phyloP scores from a whole-genome alignment of 2,113 vertebrate species.

The Bujurquina vittata region DNA sequence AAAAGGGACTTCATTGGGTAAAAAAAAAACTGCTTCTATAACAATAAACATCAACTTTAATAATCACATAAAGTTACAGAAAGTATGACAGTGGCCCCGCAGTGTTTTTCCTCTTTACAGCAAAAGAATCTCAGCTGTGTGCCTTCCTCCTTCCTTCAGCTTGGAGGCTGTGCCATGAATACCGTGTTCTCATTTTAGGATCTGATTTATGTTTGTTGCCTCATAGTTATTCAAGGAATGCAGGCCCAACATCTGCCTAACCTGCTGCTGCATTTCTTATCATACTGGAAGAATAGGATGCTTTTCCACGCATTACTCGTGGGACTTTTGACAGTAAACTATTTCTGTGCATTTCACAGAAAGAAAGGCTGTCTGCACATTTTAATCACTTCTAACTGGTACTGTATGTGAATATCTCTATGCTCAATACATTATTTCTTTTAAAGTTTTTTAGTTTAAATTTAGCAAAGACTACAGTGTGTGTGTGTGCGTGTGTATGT shows the following conservation, averaged over 20 bases:
- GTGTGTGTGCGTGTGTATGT: too few species aligned
- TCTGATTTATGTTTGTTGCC: conserved; percentile 32
- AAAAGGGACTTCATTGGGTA: not conserved
- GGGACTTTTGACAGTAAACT: not conserved
- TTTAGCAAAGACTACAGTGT: not conserved
- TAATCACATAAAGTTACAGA: not conserved
- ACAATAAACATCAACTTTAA: not conserved
- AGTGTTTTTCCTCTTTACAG: not conserved
- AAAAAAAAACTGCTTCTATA: not conserved
- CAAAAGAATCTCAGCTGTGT: conserved; percentile 9
- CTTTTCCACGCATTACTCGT: not conserved
- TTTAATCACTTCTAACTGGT: not conserved
- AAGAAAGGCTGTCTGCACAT: not conserved
- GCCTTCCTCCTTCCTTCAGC: not conserved
- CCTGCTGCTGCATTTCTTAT: not conserved
- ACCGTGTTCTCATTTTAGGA: conserved; percentile 24
- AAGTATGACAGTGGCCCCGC: not conserved
- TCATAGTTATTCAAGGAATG: conserved; percentile 28
- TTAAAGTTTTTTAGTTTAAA: too few species aligned
- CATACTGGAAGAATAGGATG: not conserved
- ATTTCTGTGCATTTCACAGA: not conserved
- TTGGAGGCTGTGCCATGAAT: conserved; percentile 23
- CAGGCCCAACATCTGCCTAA: conserved; percentile 11
- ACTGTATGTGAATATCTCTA: not conserved
- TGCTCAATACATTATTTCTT: too few species aligned